phyloP scores from a whole-genome alignment of 37 sponge, comb jelly and placozoan genomes.

The Haliclona indistincta region DNA sequence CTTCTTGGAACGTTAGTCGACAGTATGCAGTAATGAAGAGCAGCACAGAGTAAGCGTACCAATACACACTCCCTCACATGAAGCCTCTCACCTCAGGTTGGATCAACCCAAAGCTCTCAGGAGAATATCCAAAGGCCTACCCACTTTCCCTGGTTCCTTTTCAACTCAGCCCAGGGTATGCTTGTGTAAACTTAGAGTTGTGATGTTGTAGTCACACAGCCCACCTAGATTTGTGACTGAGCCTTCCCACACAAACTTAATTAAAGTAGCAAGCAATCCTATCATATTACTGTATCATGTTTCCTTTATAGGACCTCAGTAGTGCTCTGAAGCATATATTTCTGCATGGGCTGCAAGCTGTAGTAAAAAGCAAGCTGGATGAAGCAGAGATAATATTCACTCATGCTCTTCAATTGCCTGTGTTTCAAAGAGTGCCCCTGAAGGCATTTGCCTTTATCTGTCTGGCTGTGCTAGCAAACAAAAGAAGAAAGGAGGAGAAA shows the following conservation, averaged over 20 bases:
- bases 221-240: background rate
- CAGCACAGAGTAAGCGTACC: background rate
- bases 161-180: background rate
- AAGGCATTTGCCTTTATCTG: constrained; percentile 66
- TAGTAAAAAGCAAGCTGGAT: constrained; percentile 47
- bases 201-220: background rate
- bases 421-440: constrained; percentile 58
- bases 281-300: background rate
- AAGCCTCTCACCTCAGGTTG: background rate
- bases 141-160: background rate
- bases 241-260: background rate
- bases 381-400: constrained; percentile 69
- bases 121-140: background rate
- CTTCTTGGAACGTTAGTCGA: constrained; percentile 54
- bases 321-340: constrained; percentile 42
- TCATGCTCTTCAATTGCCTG: constrained; percentile 63
- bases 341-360: constrained; percentile 60
- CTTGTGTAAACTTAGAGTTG: background rate
- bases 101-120: background rate
- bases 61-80: constrained; percentile 1
- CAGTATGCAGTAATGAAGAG: constrained; percentile 61
- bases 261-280: background rate
- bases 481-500: constrained; percentile 40
- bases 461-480: constrained; percentile 61
- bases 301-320: background rate